Percentiles rank a stretch among this genome's conserved stretches.
Evolutionary conservation across 2,113 vertebrate species (phyloP).

Genomic region (Sander vitreus): DNA sequence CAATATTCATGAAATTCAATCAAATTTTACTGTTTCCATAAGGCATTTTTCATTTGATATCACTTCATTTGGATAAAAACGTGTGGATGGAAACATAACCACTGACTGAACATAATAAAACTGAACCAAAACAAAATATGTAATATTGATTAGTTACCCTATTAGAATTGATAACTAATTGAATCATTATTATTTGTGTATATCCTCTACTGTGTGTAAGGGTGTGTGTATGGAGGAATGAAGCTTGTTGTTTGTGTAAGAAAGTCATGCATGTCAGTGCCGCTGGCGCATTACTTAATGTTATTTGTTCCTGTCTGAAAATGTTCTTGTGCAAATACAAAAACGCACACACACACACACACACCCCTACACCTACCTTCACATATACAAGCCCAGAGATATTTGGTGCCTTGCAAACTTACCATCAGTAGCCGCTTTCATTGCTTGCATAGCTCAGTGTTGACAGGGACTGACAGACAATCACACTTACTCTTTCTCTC

Average conservation of each 20-base stretch:
- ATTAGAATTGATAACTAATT: too few species aligned
- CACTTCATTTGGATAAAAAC: too few species aligned
- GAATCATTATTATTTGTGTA: too few species aligned
- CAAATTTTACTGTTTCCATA: too few species aligned
- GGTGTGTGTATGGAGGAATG: not conserved
- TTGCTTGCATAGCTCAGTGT: constrained; percentile 57
- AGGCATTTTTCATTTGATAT: too few species aligned
- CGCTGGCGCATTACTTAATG: constrained; percentile 2
- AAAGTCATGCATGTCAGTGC: constrained; percentile 48
- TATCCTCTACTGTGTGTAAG: not conserved
- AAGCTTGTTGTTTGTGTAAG: not conserved
- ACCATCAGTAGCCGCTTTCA: constrained; percentile 60
- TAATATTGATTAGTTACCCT: too few species aligned
- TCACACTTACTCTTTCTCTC: not conserved
- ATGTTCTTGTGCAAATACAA: constrained; percentile 13
- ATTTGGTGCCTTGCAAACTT: constrained; percentile 36
- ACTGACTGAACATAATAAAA: too few species aligned
- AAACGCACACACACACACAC: not conserved
- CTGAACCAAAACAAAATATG: too few species aligned
- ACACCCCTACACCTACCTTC: constrained; percentile 2
- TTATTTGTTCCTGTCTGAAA: constrained; percentile 14
- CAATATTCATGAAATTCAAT: too few species aligned
- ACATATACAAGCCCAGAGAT: constrained; percentile 27
- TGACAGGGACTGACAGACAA: constrained; percentile 55
- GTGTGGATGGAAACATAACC: too few species aligned